Evolutionary conservation across 1,140 invertebrate species (phyloP).

Genomic region (Hylyphantes graminicola): DNA sequence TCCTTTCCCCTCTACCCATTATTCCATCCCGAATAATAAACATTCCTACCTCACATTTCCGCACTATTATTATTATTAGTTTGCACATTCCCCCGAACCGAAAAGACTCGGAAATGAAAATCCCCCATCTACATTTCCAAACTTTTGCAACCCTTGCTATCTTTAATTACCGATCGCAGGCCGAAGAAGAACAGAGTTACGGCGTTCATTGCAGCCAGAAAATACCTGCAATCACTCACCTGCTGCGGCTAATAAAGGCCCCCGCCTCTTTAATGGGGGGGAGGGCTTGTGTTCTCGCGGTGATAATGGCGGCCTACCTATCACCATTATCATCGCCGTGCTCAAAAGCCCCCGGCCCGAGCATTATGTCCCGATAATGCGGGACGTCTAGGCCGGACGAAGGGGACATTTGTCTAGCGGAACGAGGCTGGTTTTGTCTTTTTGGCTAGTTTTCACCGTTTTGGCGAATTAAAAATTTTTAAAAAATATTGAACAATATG

Average conservation of each 20-base stretch:
- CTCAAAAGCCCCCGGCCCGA: conserved; percentile 22
- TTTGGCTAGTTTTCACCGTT: not conserved
- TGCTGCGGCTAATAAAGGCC: conserved; percentile 54
- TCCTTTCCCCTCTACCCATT: too few relatives aligned
- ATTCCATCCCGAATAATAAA: too few relatives aligned
- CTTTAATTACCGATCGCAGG: conserved; percentile 48
- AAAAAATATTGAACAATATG: too few relatives aligned
- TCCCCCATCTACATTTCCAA: conserved; percentile 7
- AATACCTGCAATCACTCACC: conserved; percentile 53
- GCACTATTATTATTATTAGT: conserved; percentile 1
- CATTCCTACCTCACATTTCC: too few relatives aligned
- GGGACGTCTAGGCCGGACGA: conserved; percentile 40
- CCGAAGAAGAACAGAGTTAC: conserved; percentile 43
- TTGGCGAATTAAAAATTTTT: too few relatives aligned
- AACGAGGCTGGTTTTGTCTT: not conserved
- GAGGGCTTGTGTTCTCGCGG: conserved; percentile 46
- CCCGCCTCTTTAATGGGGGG: conserved; percentile 34
- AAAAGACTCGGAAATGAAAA: conserved; percentile 40
- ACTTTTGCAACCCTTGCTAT: conserved; percentile 25
- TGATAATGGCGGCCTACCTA: conserved; percentile 58
- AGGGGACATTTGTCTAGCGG: conserved; percentile 39
- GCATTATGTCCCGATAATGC: conserved; percentile 53
- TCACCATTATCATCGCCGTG: conserved; percentile 55
- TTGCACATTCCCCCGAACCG: not conserved
- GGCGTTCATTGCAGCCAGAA: conserved; percentile 33